phyloP scores from a whole-genome alignment of 2,797 vertebrate species.

The Tokudaia tokunoshimensis region DNA sequence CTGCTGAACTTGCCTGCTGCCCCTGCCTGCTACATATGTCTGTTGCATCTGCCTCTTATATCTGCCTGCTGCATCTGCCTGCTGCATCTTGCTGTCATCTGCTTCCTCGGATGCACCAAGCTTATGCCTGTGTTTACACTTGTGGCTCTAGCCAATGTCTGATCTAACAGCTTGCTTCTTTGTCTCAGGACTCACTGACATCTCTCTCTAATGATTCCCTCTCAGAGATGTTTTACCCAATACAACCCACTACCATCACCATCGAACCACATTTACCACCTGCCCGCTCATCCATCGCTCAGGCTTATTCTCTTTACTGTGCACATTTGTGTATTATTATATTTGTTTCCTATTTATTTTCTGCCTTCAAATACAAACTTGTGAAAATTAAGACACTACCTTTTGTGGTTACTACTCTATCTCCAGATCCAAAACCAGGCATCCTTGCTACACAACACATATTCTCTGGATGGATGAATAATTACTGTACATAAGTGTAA shows the following conservation, averaged over 20 bases:
- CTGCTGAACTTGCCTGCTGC: background rate
- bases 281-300: background rate
- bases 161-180: background rate
- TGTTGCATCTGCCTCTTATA: no score
- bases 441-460: background rate
- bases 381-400: background rate
- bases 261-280: background rate
- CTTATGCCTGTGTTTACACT: background rate
- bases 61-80: no score
- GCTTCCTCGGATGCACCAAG: background rate
- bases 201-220: background rate
- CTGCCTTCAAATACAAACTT: slow-evolving; percentile 33
- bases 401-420: background rate
- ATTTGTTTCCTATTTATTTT: slow-evolving; percentile 28
- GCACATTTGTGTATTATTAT: background rate
- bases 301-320: background rate
- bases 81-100: background rate
- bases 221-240: background rate
- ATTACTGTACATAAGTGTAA: slow-evolving; percentile 8
- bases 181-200: background rate
- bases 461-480: slow-evolving; percentile 18
- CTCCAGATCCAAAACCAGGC: background rate
- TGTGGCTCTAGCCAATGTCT: background rate
- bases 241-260: background rate
- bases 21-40: no score